These are phyloP conservation scores for Petrolisthes manimaculis DNA, from an alignment of 2,888 invertebrate genomes.

Conservation along the genomic window DNA sequence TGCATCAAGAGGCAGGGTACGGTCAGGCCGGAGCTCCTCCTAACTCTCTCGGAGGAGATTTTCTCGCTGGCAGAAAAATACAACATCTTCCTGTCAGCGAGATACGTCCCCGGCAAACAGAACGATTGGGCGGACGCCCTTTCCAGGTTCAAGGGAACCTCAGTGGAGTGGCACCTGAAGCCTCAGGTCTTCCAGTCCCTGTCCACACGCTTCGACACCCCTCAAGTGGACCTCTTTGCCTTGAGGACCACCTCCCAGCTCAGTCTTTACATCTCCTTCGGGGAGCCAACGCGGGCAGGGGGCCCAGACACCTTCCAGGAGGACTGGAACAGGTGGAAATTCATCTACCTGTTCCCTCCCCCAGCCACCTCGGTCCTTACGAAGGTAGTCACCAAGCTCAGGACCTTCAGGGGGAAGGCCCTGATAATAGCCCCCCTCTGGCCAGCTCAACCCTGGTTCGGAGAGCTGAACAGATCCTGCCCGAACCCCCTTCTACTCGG, in stretches of 20 bases:
- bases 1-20: too few relatives aligned
- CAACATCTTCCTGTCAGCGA: too few relatives aligned
- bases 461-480: too few relatives aligned
- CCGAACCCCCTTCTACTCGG: too few relatives aligned
- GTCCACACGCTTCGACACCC: not conserved
- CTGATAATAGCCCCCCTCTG: not conserved
- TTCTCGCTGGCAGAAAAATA: too few relatives aligned
- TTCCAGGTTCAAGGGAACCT: not conserved
- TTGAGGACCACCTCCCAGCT: not conserved
- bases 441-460: too few relatives aligned
- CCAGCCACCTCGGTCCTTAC: not conserved
- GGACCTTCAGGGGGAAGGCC: not conserved
- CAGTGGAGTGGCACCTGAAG: not conserved
- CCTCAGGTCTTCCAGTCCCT: not conserved
- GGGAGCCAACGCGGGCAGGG: not conserved
- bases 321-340: not conserved
- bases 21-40: too few relatives aligned
- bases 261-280: not conserved
- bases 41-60: too few relatives aligned
- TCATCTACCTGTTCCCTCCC: not conserved
- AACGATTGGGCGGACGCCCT: too few relatives aligned
- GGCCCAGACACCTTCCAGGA: not conserved
- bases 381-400: not conserved
- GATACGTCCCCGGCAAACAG: too few relatives aligned
- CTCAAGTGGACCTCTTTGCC: not conserved